phyloP scores from a whole-genome alignment of 2,113 vertebrate genomes.

The Phoenicopterus ruber region DNA sequence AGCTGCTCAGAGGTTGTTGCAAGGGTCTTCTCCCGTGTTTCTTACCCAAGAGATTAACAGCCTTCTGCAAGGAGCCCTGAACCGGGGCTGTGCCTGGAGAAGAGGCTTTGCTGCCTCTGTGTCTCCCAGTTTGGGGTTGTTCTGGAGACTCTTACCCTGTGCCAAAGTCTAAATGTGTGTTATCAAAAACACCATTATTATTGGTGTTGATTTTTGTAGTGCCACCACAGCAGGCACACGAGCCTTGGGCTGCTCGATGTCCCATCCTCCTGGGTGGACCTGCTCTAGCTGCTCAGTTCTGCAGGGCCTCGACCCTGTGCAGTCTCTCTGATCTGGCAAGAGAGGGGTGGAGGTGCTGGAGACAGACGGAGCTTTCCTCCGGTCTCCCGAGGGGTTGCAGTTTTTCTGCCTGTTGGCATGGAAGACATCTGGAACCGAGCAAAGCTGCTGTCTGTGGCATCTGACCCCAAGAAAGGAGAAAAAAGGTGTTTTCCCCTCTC shows the following conservation, averaged over 20 bases:
- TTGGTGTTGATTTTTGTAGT: background rate
- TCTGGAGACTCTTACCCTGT: background rate
- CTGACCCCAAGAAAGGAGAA: background rate
- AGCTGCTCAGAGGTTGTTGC: background rate
- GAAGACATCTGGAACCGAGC: background rate
- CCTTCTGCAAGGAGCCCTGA: background rate
- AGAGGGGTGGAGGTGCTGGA: background rate
- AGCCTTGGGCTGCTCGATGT: background rate
- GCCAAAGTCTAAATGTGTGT: background rate
- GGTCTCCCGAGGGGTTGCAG: background rate
- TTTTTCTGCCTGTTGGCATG: background rate
- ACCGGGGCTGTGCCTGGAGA: background rate
- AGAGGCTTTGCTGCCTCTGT: background rate
- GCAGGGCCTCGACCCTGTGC: background rate
- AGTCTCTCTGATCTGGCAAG: background rate
- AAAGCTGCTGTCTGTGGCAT: background rate
- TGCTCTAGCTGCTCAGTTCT: background rate
- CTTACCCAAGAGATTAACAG: too few relatives aligned
- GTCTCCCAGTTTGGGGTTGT: background rate
- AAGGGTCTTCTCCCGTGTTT: background rate
- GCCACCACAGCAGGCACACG: fast-evolving
- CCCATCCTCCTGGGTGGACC: background rate
- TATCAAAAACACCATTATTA: background rate
- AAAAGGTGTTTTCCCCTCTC: background rate
- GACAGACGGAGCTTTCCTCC: background rate